phyloP scores from a whole-genome alignment of 2,113 vertebrate genomes.

The Neotoma lepida region DNA sequence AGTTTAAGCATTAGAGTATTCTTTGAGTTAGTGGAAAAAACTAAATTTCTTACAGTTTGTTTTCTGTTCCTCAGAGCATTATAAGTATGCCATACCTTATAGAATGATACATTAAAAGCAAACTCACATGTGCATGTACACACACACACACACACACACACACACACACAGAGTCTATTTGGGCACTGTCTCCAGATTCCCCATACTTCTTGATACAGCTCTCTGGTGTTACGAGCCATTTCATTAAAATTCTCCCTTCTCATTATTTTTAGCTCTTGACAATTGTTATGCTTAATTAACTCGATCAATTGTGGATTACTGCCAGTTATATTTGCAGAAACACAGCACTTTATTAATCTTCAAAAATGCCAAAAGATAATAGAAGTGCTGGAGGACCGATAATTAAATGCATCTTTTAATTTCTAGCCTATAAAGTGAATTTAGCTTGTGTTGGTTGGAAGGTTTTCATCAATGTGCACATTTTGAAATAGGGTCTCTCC shows the following conservation, averaged over 20 bases:
- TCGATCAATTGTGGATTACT: constrained; percentile 64
- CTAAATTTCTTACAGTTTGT: constrained; percentile 35
- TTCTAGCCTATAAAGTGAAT: constrained; percentile 52
- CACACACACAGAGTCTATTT: not conserved
- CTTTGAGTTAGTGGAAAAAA: constrained; percentile 29
- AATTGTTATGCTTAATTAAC: constrained; percentile 72
- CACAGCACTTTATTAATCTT: constrained; percentile 62
- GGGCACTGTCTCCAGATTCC: not conserved
- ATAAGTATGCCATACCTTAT: not conserved
- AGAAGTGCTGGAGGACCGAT: constrained; percentile 11
- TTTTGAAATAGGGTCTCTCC: not conserved
- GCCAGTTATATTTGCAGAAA: constrained; percentile 62
- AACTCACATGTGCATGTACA: not conserved
- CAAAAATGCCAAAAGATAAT: constrained; percentile 53
- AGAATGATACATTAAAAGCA: not conserved
- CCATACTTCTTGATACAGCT: not conserved
- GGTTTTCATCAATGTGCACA: not conserved
- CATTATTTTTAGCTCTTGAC: constrained; percentile 69
- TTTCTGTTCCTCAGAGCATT: constrained; percentile 32
- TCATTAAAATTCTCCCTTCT: constrained; percentile 62
- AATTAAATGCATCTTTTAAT: constrained; percentile 67
- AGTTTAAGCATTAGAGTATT: constrained; percentile 37
- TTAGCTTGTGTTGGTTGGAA: not conserved
- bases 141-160: not conserved
- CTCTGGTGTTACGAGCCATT: constrained; percentile 8